Base-by-base conservation (phyloP, 1,140 invertebrate genomes). In the Stegodyphus mimosarum region DNA sequence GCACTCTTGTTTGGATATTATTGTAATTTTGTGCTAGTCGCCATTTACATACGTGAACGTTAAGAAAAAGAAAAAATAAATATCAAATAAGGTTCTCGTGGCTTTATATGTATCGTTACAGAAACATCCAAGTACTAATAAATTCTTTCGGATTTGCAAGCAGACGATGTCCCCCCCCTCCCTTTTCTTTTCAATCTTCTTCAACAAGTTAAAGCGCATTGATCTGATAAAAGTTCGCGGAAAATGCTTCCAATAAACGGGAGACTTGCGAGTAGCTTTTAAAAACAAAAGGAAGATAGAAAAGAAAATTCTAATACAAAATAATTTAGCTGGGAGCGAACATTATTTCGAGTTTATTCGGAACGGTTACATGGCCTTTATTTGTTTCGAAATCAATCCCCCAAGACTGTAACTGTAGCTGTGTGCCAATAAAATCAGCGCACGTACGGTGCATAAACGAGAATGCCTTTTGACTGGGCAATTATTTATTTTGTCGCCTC, bases 331-430 rank as follows among this genome's bases (percentile, higher is more conserved):
- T 84, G 48, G 63, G 53, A 74, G 81, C 69, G 60, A 69, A 74
- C 64, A 67, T 84, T 69, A 84, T 84, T 84, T 84, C 15, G 53
- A 84, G 73, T 75, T 76, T 84, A 84, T 84, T 84, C 18, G 55
- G 53, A 51, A 67, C 71, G 18, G 81, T 84, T 84, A 84, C 81
- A 84, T 70, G 72, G 33, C 70, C 66, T 74, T 83, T 83, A 83
- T 83, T 83, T 74, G 80, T 74, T 74, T 83, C 49, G 80, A 83
- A 74, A 74, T 83, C 80, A 83, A 83, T 83, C 80, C 69, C 70
- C 33, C 69, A 10, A 49, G 10, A 50, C 69, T 73, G 51, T 18
- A 33, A 80, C 18, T 80, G 71, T 83, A 83, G 52, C 52, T 60
- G 55, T 81, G 72, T 72, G 52, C 80, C 72, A 83, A 83, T 83